A percentile compares a stretch with the other conserved stretches of the same genome.
Conservation (phyloP, 2,113 vertebrate genomes). For the Nycticorax nycticorax region DNA sequence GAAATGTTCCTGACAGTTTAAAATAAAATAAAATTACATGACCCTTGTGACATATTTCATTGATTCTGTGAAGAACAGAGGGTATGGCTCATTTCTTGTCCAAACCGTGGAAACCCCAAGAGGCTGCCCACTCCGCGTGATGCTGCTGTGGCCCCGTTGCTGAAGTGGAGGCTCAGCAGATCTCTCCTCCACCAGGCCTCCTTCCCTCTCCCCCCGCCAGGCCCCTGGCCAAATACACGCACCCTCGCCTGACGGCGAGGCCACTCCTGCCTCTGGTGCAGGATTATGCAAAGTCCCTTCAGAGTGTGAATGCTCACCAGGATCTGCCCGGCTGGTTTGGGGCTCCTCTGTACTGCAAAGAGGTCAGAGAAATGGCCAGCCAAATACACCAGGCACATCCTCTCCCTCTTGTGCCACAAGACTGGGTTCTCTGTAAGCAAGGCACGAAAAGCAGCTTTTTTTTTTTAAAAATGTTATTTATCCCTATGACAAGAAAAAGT, state of each 20-base stretch:
- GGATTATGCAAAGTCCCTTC: neutral
- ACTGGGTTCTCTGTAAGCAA: neutral
- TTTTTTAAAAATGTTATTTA: neutral
- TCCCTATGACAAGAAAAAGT: neutral
- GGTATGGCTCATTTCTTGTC: slow-evolving; percentile 22
- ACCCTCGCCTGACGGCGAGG: neutral
- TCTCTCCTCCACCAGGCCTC: neutral
- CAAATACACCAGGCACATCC: neutral
- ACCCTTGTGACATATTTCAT: neutral
- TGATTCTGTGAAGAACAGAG: neutral
- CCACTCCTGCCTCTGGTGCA: neutral
- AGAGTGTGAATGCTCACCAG: neutral
- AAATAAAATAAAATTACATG: neutral
- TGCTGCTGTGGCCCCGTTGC: accelerated
- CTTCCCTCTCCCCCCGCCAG: neutral
- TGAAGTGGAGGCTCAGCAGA: neutral
- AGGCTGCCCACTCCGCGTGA: neutral
- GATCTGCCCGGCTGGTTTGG: neutral
- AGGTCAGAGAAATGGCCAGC: neutral
- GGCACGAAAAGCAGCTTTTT: neutral
- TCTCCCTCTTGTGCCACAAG: accelerated
- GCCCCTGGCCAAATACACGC: accelerated
- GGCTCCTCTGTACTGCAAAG: neutral
- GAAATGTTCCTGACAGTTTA: neutral
- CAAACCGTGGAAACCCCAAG: neutral